Base-by-base conservation (phyloP, 2,797 vertebrate species). In the Karalla daura region DNA sequence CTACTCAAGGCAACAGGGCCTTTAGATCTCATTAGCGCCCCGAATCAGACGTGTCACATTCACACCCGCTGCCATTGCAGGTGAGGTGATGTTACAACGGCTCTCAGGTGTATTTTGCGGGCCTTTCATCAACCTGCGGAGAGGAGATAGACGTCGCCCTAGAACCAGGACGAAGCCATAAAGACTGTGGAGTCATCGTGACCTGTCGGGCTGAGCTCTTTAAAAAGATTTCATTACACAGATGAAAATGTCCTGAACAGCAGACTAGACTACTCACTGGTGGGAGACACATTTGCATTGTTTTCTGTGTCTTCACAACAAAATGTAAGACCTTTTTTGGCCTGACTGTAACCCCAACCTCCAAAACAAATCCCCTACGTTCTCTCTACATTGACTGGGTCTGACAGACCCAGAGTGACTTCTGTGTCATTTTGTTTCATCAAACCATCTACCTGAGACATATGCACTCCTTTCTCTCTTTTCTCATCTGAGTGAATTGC, bases 21-120 rank as follows among this genome's bases (percentile, higher is more conserved):
- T 55, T 75, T 61, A 63, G 67, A 70, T 65, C 78, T 88, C 81
- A 86, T 88, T 88, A 87, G 60, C 53, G 37, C 55, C 28, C 21
- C 12, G 7, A 54, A 39, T 50, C 25, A 12, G 47, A 67, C 28
- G 13, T 80, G 78, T 80, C 72, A 64, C 64, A 52, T 63, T 65
- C 61, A 74, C 84, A 66, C 70, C 65, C 70, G 52, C 36, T 20
- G 61, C 35, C 43, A 17, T 0, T 2, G 53, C 4, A n/a, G 64
- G 74, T 65, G 63, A 81, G 66, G 50, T 75, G 73, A 70, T 1
- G 11, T n/a, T 27, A 24, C 21, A 35, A 36, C 51, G 23, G n/a
- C n/a, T n/a, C n/a, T n/a, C n/a, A n/a, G n/a, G n/a, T n/a, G n/a
- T n/a, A n/a, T n/a, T n/a, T n/a, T 3, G 28, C 17, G 44, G n/a